phyloP scores from a whole-genome alignment of 2,888 invertebrate species.

The Spisula subtruncata region DNA sequence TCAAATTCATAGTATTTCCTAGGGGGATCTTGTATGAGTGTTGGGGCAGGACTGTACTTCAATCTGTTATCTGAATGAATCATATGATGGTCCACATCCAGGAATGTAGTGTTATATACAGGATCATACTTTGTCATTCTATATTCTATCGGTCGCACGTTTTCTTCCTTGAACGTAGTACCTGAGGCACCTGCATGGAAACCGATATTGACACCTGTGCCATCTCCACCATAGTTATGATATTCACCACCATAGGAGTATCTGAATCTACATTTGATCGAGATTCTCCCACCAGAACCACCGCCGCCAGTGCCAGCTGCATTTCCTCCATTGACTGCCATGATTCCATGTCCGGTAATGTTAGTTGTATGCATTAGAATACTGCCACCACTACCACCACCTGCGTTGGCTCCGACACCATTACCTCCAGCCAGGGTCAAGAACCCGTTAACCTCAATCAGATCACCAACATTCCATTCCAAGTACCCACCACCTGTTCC shows the following conservation, averaged over 20 bases:
- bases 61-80: slow-evolving; percentile 77
- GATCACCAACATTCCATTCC: slow-evolving; percentile 77
- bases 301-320: slow-evolving; percentile 77
- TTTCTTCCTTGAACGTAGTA: slow-evolving; percentile 81
- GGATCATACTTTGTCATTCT: slow-evolving; percentile 80
- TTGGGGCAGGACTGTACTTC: slow-evolving; percentile 76
- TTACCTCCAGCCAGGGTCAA: slow-evolving; percentile 73
- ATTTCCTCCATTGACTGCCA: slow-evolving; percentile 78
- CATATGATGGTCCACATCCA: slow-evolving; percentile 79
- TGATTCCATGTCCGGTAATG: slow-evolving; percentile 81
- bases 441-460: slow-evolving; percentile 80
- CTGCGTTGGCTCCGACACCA: slow-evolving; percentile 74
- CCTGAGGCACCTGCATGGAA: slow-evolving; percentile 80
- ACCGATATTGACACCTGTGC: slow-evolving; percentile 52
- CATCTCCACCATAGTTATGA: slow-evolving; percentile 79
- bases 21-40: slow-evolving; percentile 76
- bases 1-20: slow-evolving; percentile 77
- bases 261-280: slow-evolving; percentile 76
- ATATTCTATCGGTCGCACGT: slow-evolving; percentile 78
- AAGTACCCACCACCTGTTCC: slow-evolving; percentile 80
- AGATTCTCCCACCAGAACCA: slow-evolving; percentile 80
- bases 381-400: slow-evolving; percentile 82
- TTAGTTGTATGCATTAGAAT: slow-evolving; percentile 76
- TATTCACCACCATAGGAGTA: slow-evolving; percentile 80
- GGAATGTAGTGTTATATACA: slow-evolving; percentile 77